Conservation (phyloP, 2,113 vertebrate species). For the Mandrillus leucophaeus region DNA sequence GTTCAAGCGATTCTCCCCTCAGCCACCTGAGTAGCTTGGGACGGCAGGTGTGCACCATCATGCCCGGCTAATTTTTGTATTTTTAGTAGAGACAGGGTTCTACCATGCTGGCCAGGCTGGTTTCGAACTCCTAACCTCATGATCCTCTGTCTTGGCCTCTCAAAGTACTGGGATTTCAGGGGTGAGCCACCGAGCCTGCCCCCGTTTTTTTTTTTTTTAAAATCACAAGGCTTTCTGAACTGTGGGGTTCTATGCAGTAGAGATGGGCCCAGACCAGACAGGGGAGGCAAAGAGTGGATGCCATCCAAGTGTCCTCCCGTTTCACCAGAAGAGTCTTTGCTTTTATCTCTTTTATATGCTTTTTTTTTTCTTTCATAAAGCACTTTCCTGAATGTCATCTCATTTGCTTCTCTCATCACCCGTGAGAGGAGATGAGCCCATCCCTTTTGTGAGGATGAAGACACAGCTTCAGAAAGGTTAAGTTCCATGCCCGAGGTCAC, state of each 20-base stretch:
- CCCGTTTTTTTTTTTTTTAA: not conserved
- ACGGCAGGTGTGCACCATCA: too few relatives aligned
- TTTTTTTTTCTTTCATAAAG: not conserved
- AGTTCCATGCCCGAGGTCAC: not conserved
- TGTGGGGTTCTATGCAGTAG: not conserved
- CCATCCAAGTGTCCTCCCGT: rapidly evolving
- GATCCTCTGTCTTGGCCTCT: too few relatives aligned
- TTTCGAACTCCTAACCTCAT: too few relatives aligned
- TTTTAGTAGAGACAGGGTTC: too few relatives aligned
- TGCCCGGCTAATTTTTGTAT: too few relatives aligned
- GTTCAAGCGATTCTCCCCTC: too few relatives aligned
- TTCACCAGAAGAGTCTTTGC: not conserved
- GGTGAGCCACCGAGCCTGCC: too few relatives aligned
- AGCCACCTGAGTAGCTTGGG: too few relatives aligned
- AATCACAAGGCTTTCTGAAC: not conserved
- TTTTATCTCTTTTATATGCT: not conserved
- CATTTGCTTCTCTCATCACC: not conserved
- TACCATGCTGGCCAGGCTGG: too few relatives aligned
- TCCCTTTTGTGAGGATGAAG: not conserved
- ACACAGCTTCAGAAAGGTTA: not conserved
- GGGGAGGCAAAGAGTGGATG: not conserved
- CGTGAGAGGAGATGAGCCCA: not conserved
- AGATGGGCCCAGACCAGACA: not conserved
- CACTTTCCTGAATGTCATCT: not conserved
- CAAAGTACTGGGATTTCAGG: too few relatives aligned